phyloP scores from a whole-genome alignment of 2,797 vertebrate genomes.

The Eidolon dupreanum region DNA sequence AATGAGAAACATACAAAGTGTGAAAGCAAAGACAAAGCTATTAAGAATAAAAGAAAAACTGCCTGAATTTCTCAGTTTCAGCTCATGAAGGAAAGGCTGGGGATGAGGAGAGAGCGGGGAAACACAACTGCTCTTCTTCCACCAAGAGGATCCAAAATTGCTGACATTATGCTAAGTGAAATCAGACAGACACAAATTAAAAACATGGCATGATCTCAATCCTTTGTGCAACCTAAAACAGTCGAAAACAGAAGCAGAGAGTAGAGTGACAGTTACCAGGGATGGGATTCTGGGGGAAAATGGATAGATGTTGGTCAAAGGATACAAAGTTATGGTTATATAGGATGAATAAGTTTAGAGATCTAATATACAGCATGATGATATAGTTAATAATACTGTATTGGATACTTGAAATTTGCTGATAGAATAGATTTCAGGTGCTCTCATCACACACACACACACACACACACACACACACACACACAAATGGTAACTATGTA shows the following conservation, averaged over 20 bases:
- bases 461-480: background rate
- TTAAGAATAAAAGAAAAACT: background rate
- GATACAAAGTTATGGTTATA: background rate
- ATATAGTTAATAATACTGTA: background rate
- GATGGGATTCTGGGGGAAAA: background rate
- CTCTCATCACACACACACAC: background rate
- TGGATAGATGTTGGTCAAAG: background rate
- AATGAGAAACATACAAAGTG: background rate
- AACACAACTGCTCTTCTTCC: background rate
- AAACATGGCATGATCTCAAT: background rate
- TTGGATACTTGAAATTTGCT: background rate
- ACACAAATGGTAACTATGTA: background rate
- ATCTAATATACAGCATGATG: background rate
- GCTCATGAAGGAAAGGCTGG: background rate
- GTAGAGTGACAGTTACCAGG: background rate
- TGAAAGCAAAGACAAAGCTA: background rate
- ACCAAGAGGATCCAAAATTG: background rate
- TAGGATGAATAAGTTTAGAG: background rate
- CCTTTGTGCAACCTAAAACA: background rate
- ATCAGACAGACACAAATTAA: background rate
- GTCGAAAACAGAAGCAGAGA: background rate
- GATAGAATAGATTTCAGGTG: background rate
- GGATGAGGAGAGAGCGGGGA: fast-evolving
- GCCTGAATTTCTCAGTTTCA: background rate
- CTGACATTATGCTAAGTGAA: background rate